Evolutionary conservation across 2,113 vertebrate genomes (phyloP).

Genomic region (Thamnophis sirtalis): DNA sequence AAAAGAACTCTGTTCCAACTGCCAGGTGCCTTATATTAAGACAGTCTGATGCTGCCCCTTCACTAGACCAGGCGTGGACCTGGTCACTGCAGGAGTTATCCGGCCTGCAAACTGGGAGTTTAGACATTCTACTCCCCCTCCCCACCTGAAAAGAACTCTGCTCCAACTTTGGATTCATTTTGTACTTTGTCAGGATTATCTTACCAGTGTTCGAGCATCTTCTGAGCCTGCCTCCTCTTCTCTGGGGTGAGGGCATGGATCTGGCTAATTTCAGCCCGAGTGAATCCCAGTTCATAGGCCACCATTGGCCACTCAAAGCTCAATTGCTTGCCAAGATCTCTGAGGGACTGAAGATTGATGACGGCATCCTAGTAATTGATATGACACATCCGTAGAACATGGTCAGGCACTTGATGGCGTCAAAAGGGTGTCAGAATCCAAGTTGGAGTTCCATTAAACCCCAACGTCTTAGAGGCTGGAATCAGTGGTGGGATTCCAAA

Average conservation of each 20-base stretch:
- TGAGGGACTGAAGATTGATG: slow-evolving; percentile 73
- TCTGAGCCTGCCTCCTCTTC: slow-evolving; percentile 70
- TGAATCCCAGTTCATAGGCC: slow-evolving; percentile 74
- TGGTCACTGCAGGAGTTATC: too few relatives aligned
- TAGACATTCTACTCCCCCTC: too few relatives aligned
- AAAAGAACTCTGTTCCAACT: too few relatives aligned
- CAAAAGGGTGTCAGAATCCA: not conserved
- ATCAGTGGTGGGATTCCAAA: too few relatives aligned
- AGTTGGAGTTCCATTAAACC: not conserved
- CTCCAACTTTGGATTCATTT: not conserved
- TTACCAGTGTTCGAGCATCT: slow-evolving; percentile 77
- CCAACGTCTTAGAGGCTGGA: not conserved
- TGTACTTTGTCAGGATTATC: not conserved
- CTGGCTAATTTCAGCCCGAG: slow-evolving; percentile 63
- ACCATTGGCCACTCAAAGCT: slow-evolving; percentile 76
- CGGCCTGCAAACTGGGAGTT: too few relatives aligned
- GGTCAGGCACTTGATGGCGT: not conserved
- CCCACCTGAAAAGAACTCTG: too few relatives aligned
- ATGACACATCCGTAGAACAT: not conserved
- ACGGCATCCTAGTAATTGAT: slow-evolving; percentile 71
- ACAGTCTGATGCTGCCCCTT: too few relatives aligned
- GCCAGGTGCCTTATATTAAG: too few relatives aligned
- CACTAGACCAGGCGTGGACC: too few relatives aligned
- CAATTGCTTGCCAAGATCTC: slow-evolving; percentile 70
- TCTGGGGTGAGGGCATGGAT: slow-evolving; percentile 68